Conservation (phyloP, 2,888 invertebrate genomes). For the Tipula lateralis region DNA sequence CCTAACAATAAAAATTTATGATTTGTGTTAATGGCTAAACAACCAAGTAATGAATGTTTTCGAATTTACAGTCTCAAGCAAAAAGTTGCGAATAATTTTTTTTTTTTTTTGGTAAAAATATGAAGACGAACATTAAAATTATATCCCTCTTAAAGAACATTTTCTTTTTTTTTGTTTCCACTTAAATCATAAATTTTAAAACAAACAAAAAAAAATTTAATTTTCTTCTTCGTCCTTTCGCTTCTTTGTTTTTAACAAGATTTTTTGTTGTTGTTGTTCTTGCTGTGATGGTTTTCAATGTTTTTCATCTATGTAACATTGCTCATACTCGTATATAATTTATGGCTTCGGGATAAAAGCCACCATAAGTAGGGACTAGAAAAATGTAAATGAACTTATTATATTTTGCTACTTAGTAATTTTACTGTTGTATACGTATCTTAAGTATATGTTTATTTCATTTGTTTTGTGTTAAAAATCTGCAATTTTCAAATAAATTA, state of each 20-base stretch:
- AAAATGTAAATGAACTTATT: constrained; percentile 24
- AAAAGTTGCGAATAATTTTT: neutral
- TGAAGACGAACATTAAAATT: constrained; percentile 19
- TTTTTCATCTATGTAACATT: no score
- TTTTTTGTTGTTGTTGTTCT: neutral
- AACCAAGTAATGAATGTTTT: constrained; percentile 15
- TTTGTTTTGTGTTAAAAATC: neutral
- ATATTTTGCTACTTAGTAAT: neutral
- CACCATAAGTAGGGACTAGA: neutral
- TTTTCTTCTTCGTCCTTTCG: neutral
- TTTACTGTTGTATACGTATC: neutral
- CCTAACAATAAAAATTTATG: neutral
- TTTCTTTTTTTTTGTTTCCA: neutral
- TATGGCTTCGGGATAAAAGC: neutral
- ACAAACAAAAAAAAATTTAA: constrained; percentile 7
- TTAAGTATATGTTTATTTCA: neutral
- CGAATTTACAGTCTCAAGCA: neutral
- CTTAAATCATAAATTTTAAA: constrained; percentile 21
- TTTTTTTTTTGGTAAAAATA: neutral
- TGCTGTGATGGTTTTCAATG: neutral
- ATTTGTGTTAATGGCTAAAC: constrained; percentile 1
- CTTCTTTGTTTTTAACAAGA: neutral
- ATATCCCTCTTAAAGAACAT: neutral
- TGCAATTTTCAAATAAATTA: neutral
- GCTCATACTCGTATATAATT: no score